A percentile compares a stretch with the other conserved stretches of the same genome.
These are phyloP conservation scores for Pseudorhiza aurosa DNA, from an alignment of 30 jellyfish, hydroid and myxozoan species.

Conservation along the genomic window DNA sequence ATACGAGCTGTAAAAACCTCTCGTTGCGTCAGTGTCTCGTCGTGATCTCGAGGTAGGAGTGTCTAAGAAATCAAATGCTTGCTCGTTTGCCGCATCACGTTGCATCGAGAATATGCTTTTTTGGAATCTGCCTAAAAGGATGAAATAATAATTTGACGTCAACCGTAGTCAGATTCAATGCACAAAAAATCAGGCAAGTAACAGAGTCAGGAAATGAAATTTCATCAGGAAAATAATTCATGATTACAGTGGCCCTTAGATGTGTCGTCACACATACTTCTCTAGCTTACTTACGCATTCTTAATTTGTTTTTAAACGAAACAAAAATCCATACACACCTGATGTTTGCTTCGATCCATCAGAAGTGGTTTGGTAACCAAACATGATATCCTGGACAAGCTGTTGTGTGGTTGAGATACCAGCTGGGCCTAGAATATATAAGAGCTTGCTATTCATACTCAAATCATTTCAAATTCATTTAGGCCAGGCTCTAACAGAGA, in stretches of 20 bases:
- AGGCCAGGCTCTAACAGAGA: too few relatives aligned
- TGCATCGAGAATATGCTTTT: constrained; percentile 45
- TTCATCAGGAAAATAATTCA: too few relatives aligned
- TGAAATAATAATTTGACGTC: neutral
- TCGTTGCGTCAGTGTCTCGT: neutral
- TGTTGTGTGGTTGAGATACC: constrained; percentile 40
- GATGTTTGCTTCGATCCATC: constrained; percentile 27
- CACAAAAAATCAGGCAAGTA: neutral
- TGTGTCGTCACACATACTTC: too few relatives aligned
- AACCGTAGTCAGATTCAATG: neutral
- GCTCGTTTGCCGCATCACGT: constrained; percentile 48
- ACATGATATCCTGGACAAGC: constrained; percentile 35
- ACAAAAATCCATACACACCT: neutral
- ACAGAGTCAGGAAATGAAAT: neutral
- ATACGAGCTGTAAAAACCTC: neutral
- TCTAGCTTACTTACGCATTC: too few relatives aligned
- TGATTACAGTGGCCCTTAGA: too few relatives aligned
- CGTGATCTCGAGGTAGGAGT: neutral
- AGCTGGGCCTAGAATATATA: constrained; percentile 11
- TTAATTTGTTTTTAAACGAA: too few relatives aligned
- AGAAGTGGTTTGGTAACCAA: constrained; percentile 1
- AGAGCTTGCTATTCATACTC: neutral
- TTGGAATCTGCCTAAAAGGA: constrained; percentile 19
- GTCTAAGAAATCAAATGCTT: constrained; percentile 9
- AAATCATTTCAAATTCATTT: neutral